Conservation (phyloP, 1,140 invertebrate species). For the Harpegnathos saltator region DNA sequence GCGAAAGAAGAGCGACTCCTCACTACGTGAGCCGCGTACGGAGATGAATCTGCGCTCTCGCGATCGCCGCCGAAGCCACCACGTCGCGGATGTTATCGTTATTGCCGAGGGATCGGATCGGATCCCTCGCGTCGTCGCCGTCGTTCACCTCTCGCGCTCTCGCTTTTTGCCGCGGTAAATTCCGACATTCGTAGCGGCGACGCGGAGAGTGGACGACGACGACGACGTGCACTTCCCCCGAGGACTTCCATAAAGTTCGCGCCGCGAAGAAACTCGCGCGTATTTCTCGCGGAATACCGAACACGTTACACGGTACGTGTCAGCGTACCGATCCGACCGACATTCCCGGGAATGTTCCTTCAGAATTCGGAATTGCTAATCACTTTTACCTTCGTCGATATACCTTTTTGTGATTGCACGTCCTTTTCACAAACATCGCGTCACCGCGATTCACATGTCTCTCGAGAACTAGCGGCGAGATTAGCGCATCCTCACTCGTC, state of each 20-base stretch:
- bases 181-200: conserved; percentile 11
- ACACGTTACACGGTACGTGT: neutral
- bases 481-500: no score
- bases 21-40: conserved; percentile 82
- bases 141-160: neutral
- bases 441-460: no score
- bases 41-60: conserved; percentile 62
- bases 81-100: conserved; percentile 77
- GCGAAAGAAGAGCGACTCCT: conserved; percentile 77
- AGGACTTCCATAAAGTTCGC: conserved; percentile 4
- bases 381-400: no score
- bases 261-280: neutral
- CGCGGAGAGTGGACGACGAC: neutral
- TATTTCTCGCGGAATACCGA: neutral
- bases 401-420: no score
- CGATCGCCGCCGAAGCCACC: neutral
- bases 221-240: neutral
- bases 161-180: conserved; percentile 34
- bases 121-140: neutral
- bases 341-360: neutral
- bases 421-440: no score
- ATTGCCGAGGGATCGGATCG: conserved; percentile 55
- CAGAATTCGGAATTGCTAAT: no score
- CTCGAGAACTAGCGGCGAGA: no score
- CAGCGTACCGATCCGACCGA: neutral